These are phyloP conservation scores for Pherbina coryleti DNA, from an alignment of 2,888 invertebrate genomes.

Conservation along the genomic window DNA sequence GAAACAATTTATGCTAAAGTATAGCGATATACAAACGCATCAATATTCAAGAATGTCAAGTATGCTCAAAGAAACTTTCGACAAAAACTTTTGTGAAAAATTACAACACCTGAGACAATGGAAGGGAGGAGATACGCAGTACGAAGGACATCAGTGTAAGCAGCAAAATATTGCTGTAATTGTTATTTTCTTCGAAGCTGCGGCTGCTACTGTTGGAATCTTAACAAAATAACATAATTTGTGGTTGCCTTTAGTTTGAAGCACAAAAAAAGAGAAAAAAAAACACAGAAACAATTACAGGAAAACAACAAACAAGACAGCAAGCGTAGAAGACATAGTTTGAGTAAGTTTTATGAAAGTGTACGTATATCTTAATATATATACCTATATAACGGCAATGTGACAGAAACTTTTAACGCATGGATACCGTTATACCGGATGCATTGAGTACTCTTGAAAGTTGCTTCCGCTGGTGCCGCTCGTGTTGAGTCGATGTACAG, in stretches of 20 bases:
- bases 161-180: background rate
- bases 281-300: background rate
- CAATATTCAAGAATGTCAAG: too few species aligned
- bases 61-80: background rate
- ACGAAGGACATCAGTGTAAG: background rate
- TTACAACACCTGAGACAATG: background rate
- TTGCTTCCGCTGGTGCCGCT: slow-evolving; percentile 10
- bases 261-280: background rate
- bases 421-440: background rate
- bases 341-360: background rate
- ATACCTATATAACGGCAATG: background rate
- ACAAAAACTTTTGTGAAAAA: background rate
- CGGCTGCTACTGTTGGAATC: background rate
- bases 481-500: slow-evolving; percentile 7
- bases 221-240: background rate
- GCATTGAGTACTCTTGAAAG: slow-evolving; percentile 1
- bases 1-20: too few species aligned
- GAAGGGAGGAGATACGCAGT: background rate
- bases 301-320: background rate
- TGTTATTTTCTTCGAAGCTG: background rate
- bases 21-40: too few species aligned
- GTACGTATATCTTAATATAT: background rate
- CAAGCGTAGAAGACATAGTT: background rate
- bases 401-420: background rate
- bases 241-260: background rate